Conservation (phyloP, 2,113 vertebrate species). For the Neodon shergylaensis region DNA sequence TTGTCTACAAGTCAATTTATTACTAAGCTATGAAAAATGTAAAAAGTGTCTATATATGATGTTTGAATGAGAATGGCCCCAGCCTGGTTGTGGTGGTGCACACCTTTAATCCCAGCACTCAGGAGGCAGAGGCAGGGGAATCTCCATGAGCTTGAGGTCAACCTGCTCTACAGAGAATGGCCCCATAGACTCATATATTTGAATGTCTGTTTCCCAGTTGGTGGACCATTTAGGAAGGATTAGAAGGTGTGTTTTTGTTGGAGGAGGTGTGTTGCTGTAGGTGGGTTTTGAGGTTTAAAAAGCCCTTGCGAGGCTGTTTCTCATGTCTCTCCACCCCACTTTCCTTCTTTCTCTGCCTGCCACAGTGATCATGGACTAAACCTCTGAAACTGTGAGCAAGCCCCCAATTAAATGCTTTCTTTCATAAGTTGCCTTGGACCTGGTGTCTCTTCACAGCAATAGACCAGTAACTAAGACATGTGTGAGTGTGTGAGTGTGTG, state of each 20-base stretch:
- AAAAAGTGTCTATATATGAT: background rate
- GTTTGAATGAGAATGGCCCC: background rate
- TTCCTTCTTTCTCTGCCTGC: background rate
- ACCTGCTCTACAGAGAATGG: background rate
- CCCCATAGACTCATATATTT: background rate
- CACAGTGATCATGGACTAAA: background rate
- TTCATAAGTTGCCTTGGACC: background rate
- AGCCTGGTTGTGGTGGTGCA: too few relatives aligned
- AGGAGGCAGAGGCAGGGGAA: too few relatives aligned
- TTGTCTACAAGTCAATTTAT: slow-evolving; percentile 11
- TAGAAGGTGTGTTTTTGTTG: background rate
- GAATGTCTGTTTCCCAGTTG: background rate
- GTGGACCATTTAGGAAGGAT: background rate
- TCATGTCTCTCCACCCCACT: too few relatives aligned
- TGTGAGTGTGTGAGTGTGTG: background rate
- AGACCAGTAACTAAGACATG: background rate
- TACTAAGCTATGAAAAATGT: background rate
- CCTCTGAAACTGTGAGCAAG: background rate
- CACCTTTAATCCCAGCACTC: too few relatives aligned
- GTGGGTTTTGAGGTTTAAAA: background rate
- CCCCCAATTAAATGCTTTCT: background rate
- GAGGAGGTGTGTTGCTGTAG: background rate
- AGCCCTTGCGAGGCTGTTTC: background rate
- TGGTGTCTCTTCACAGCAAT: background rate
- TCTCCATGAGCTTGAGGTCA: too few relatives aligned